Base-by-base conservation (phyloP, 2,797 vertebrate species). In the Pangasius sanitwongsei region DNA sequence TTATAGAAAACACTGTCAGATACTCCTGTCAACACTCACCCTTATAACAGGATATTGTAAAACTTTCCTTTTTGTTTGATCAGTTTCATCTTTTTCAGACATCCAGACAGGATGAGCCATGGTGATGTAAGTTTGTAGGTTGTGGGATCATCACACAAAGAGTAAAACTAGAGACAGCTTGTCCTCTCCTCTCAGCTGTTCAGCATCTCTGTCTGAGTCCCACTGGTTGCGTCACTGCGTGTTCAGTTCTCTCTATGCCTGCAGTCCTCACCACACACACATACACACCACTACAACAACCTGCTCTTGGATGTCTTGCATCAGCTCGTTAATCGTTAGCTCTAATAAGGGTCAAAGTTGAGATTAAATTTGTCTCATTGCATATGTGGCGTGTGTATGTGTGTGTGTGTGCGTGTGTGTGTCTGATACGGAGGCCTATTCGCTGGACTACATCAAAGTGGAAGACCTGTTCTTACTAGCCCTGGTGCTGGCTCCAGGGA, bases 361-460 rank as follows among this genome's bases (percentile, higher is more conserved):
- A 75, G 65, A 81, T 86, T 74, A 83, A 89, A 80, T 86, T 83
- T 55, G 78, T 55, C 28, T 84, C 41, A 55, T 67, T 65, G 57
- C 41, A n/a, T 44, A n/a, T 63, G 37, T 15, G 18, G 83, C 41
- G 34, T 69, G 70, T 28, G 12, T 53, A 28, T 50, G 31, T 65
- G 69, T 28, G 41, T 70, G 15, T 87, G 81, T 89, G 61, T 87
- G 74, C 63, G 13, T 59, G 53, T 65, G 57, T 57, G 37, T 81
- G 37, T 86, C 16, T 94, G 94, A 94, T 93, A 94, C 94, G 90
- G 90, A 93, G 92, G 90, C 92, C 92, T 95, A 95, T 95, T 96
- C 94, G 95, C 95, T 96, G 94, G 93, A 93, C 92, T 88, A 95
- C 95, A 96, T 96, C 95, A 96, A 96, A 96, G 94, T 89, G 91